phyloP scores from a whole-genome alignment of 2,888 invertebrate genomes.

The Acholoe squamosa region DNA sequence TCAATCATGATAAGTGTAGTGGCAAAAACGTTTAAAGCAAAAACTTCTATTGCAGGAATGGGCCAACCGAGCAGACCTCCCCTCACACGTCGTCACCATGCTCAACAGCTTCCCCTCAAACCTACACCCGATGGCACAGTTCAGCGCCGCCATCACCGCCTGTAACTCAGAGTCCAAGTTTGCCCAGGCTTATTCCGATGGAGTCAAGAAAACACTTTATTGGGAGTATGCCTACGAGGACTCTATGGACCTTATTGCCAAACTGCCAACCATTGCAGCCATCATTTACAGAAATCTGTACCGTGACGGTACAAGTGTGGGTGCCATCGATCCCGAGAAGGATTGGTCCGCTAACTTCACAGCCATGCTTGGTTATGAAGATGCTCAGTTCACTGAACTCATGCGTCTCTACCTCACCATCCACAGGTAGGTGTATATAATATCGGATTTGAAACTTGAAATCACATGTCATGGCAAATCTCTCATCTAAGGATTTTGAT shows the following conservation, averaged over 20 bases:
- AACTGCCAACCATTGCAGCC: conserved; percentile 95
- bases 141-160: conserved; percentile 94
- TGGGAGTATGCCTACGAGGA: conserved; percentile 98
- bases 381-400: conserved; percentile 92
- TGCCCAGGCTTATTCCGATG: conserved; percentile 93
- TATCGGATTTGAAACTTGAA: too few relatives aligned
- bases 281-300: conserved; percentile 94
- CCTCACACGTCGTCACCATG: conserved; percentile 95
- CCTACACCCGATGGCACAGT: conserved; percentile 97
- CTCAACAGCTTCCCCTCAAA: conserved; percentile 94
- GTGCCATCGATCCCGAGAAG: conserved; percentile 93
- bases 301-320: conserved; percentile 92
- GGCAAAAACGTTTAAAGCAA: not conserved
- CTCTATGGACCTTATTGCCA: conserved; percentile 96
- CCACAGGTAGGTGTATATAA: conserved; percentile 87
- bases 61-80: conserved; percentile 93
- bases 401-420: conserved; percentile 96
- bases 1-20: not conserved
- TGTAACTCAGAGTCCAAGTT: conserved; percentile 96
- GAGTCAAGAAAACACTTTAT: conserved; percentile 93
- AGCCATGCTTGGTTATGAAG: conserved; percentile 92
- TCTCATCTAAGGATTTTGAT: too few relatives aligned
- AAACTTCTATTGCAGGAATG: conserved; percentile 89
- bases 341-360: conserved; percentile 97
- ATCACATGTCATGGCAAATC: too few relatives aligned